These are phyloP conservation scores for Cyprinodon brontotheroides DNA, from an alignment of 2,113 vertebrate genomes.

Conservation along the genomic window DNA sequence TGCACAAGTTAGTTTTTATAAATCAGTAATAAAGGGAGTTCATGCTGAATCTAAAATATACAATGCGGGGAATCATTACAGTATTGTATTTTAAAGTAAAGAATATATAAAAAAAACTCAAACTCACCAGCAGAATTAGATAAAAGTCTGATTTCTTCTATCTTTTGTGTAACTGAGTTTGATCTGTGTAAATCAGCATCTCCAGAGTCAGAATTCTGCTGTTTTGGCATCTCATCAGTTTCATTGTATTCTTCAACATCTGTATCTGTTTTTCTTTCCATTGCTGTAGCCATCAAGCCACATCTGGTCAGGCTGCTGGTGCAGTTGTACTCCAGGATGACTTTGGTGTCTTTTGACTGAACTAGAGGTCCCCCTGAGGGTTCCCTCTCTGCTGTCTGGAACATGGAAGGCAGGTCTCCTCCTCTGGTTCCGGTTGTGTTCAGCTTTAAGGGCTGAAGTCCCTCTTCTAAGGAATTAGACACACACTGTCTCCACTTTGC, in stretches of 20 bases:
- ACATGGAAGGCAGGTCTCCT: neutral
- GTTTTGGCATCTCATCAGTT: neutral
- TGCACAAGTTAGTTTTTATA: neutral
- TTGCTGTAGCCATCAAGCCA: neutral
- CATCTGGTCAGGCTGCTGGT: neutral
- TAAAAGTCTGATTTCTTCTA: neutral
- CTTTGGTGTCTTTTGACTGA: constrained; percentile 4
- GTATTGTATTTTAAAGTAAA: neutral
- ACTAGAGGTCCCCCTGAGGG: neutral
- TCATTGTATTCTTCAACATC: neutral
- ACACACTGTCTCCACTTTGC: constrained; percentile 15
- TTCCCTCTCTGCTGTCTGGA: constrained; percentile 20
- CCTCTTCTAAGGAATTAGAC: constrained; percentile 11
- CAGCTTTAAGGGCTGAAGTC: neutral
- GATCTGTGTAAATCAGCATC: neutral
- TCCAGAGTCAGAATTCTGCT: neutral
- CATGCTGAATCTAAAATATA: neutral
- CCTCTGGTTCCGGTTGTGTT: constrained; percentile 1
- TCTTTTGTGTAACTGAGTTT: constrained; percentile 2
- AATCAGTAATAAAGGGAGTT: neutral
- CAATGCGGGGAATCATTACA: neutral
- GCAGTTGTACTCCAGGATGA: neutral
- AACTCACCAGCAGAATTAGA: constrained; percentile 26
- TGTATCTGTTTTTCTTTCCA: neutral
- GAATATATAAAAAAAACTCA: neutral